Base-by-base conservation (phyloP, 2,888 invertebrate genomes). In the Acanthosepion pharaonis region DNA sequence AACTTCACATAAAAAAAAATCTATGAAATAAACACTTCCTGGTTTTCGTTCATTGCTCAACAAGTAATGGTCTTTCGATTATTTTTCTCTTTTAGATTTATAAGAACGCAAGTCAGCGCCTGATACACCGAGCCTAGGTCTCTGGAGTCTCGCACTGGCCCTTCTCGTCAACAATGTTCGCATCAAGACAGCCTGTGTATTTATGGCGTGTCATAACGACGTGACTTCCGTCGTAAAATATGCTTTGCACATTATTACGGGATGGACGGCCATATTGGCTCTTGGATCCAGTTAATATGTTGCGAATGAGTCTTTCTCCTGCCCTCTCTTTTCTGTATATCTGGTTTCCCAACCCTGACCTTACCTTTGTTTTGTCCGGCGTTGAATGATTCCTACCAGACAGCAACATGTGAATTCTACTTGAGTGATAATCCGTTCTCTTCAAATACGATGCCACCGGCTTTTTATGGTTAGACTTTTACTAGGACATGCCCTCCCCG, bases 151-250 rank as follows among this genome's bases (percentile, higher is more conserved):
- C n/a, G n/a, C n/a, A n/a, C 5, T 15, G 78, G n/a, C 15, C n/a
- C 78, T n/a, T 15, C 15, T 18, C 78, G n/a, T 33, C n/a, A n/a
- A 78, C n/a, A 78, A 78, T 23, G 78, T 78, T 78, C n/a, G 18
- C n/a, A 11, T 33, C 78, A 78, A 78, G n/a, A 78, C 78, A 78
- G 33, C 78, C n/a, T 33, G n/a, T 33, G 78, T 78, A 78, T 78
- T 78, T 78, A 78, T 78, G 78, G 78, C 33, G 78, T 78, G 78
- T 78, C 78, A 78, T 78, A 78, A 78, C 78, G 78, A 78, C 33
- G 78, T 2, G 78, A n/a, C 59, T 5, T 5, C 20, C 59, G 59
- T 59, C 78, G 78, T 78, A 78, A 78, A 78, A 78, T 78, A 78
- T 33, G n/a, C 78, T 78, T 78, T n/a, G 78, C 78, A n/a, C 78